phyloP scores from a whole-genome alignment of 1,140 invertebrate genomes.

The Caerostris extrusa region DNA sequence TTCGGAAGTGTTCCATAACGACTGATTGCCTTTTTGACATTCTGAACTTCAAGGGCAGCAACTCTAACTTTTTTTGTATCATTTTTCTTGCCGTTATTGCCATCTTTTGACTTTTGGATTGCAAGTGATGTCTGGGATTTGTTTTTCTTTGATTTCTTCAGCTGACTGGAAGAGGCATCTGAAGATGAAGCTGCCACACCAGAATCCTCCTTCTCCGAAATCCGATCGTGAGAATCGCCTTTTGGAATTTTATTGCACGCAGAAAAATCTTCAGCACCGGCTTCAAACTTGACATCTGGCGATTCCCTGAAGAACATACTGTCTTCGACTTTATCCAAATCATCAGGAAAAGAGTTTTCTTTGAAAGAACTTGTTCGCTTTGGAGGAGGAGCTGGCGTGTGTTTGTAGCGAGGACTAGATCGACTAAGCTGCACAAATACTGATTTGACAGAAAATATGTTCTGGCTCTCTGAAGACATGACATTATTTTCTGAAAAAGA shows the following conservation, averaged over 20 bases:
- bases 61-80: slow-evolving; percentile 85
- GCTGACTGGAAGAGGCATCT: slow-evolving; percentile 64
- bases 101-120: slow-evolving; percentile 62
- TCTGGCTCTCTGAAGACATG: slow-evolving; percentile 77
- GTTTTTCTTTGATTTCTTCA: slow-evolving; percentile 74
- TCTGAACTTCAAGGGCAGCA: slow-evolving; percentile 96
- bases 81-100: slow-evolving; percentile 55
- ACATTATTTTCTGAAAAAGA: slow-evolving; percentile 68
- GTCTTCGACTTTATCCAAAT: slow-evolving; percentile 78
- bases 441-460: slow-evolving; percentile 78
- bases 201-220: slow-evolving; percentile 86
- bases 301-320: slow-evolving; percentile 56
- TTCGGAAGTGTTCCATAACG: slow-evolving; percentile 98
- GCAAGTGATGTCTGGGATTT: slow-evolving; percentile 50
- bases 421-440: slow-evolving; percentile 76
- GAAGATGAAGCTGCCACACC: slow-evolving; percentile 78
- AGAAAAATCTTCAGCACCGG: slow-evolving; percentile 57
- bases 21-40: slow-evolving; percentile 97
- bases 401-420: slow-evolving; percentile 84
- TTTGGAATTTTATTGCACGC: slow-evolving; percentile 81
- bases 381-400: slow-evolving; percentile 94
- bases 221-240: slow-evolving; percentile 84
- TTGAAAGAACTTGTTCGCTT: slow-evolving; percentile 91
- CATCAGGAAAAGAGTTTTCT: slow-evolving; percentile 79
- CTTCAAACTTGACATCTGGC: slow-evolving; percentile 70